A percentile compares a stretch with the other conserved stretches of the same genome.
Conservation (phyloP, 2,888 invertebrate genomes). For the Apotomis turbidana region DNA sequence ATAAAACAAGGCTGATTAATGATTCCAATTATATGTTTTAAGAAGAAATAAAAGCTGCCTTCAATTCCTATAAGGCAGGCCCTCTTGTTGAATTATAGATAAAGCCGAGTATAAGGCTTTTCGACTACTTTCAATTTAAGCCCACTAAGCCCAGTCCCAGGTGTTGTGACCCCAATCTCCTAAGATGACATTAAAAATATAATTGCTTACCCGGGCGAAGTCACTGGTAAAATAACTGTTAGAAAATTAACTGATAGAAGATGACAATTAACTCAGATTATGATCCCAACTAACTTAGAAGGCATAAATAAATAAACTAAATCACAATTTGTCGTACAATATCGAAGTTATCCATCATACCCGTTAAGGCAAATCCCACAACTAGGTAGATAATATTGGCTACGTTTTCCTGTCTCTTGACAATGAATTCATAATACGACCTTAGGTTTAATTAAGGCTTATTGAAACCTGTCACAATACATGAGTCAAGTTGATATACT, state of each 20-base stretch:
- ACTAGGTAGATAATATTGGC: neutral
- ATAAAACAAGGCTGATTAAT: too few relatives aligned
- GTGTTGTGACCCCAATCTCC: too few relatives aligned
- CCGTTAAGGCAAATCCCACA: neutral
- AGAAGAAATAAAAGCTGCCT: too few relatives aligned
- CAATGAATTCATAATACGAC: constrained; percentile 26
- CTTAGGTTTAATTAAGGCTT: constrained; percentile 29
- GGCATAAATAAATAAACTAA: neutral
- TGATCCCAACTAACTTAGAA: neutral
- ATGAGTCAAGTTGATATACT: constrained; percentile 14
- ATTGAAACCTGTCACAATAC: constrained; percentile 11
- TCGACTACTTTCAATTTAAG: too few relatives aligned
- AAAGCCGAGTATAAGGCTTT: too few relatives aligned
- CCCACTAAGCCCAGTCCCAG: too few relatives aligned
- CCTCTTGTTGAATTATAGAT: too few relatives aligned
- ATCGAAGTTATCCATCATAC: neutral
- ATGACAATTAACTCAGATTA: neutral
- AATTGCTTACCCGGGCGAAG: too few relatives aligned
- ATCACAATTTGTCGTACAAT: neutral
- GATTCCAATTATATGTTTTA: too few relatives aligned
- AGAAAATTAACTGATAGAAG: neutral
- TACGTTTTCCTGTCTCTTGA: constrained; percentile 15
- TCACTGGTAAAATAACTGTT: too few relatives aligned
- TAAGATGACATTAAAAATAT: too few relatives aligned
- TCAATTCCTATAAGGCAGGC: too few relatives aligned